Conservation (phyloP, 2,888 invertebrate species). For the Ellobium chinense region DNA sequence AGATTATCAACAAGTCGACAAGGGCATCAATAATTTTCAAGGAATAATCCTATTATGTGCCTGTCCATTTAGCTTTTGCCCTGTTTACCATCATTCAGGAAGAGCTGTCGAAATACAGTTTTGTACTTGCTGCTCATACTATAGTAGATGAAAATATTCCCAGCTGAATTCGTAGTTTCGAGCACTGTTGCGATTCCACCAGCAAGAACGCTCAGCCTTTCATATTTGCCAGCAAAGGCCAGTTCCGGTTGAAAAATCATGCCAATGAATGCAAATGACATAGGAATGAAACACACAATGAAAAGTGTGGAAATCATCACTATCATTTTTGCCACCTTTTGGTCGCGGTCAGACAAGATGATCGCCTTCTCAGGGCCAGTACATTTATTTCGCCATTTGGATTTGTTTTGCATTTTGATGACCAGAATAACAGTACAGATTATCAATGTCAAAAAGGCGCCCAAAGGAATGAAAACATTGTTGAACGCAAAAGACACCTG, state of each 20-base stretch:
- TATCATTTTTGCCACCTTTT: constrained; percentile 18
- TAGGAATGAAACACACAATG: constrained; percentile 19
- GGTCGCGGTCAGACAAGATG: background rate
- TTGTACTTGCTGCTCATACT: constrained; percentile 13
- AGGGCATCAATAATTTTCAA: too few relatives aligned
- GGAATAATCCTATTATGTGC: too few relatives aligned
- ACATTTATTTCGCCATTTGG: background rate
- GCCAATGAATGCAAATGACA: background rate
- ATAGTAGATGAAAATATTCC: constrained; percentile 16
- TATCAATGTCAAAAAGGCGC: background rate
- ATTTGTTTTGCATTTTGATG: background rate
- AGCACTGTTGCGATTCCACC: background rate
- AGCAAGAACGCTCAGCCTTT: background rate
- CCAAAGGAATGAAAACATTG: constrained; percentile 8
- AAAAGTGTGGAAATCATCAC: constrained; percentile 19
- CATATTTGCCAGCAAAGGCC: background rate
- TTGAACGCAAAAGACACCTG: background rate
- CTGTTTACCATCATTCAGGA: too few relatives aligned
- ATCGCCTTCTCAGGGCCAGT: background rate
- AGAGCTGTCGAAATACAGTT: too few relatives aligned
- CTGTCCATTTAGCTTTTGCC: too few relatives aligned
- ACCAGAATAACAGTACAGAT: background rate
- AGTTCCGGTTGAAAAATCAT: background rate
- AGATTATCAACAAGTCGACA: too few relatives aligned
- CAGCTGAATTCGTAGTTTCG: background rate